Evolutionary conservation across 1,140 invertebrate species (phyloP), one percentile per base, ranked within the genome.

Genomic region (Drosophila funebris): DNA sequence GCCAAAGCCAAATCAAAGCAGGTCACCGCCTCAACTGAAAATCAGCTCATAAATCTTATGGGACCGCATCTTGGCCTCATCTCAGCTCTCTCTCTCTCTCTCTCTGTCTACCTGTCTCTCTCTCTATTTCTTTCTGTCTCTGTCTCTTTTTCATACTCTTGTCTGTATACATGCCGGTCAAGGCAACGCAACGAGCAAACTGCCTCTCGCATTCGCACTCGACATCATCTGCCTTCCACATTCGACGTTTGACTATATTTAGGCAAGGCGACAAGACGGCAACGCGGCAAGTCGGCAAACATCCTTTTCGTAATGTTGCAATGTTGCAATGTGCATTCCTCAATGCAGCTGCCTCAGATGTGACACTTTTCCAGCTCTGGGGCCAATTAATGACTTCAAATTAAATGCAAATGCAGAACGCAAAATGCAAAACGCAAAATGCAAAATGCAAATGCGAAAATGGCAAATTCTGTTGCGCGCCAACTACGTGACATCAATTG

Each of bases 91-190:
- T 33, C 4, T 24, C 22, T 22, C 20, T 20, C 11, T 66, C 8
- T 31, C 14, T 24, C 14, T 37, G 9, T 57, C 39, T 13, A n/a
- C 31, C 14, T 27, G 6, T 36, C 29, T 36, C 14, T 58, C 3
- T 33, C 18, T 27, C 14, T 44, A 14, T 41, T 18, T 2, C 20
- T 14, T 18, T 4, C 22, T 14, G 11, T 41, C 20, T 46, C 8
- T 14, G 11, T 39, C 24, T 44, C 14, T 41, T 61, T 20, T 63
- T 70, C n/a, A 29, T 43, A 33, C 58, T 50, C 44, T 48, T 62
- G 58, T 43, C 46, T 63, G 80, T 61, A 41, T 66, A 31, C 53
- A 73, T 60, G 66, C 82, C 81, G 82, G 81, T 85, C 81, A 87
- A 85, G 82, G 82, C 81, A 77, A 57, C 20, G 36, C 54, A 67